phyloP scores from a whole-genome alignment of 2,113 vertebrate species.

The Rhinichthys klamathensis region DNA sequence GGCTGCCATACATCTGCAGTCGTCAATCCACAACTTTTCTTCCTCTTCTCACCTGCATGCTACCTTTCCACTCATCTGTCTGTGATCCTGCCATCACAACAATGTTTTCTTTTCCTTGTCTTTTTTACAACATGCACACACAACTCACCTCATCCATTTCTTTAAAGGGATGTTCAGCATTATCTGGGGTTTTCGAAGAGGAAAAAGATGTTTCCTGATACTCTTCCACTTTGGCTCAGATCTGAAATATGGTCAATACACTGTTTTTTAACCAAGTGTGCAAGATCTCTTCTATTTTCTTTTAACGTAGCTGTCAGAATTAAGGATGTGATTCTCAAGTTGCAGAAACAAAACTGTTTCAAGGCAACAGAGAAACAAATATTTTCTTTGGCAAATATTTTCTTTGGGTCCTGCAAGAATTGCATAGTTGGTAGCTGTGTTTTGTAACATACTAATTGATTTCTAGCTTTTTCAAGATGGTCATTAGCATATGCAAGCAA shows the following conservation, averaged over 20 bases:
- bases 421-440: neutral
- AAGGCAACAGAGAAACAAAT: neutral
- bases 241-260: conserved; percentile 4
- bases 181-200: conserved; percentile 29
- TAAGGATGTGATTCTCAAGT: neutral
- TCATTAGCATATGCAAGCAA: neutral
- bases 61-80: neutral
- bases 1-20: conserved; percentile 21
- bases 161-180: conserved; percentile 5
- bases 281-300: neutral
- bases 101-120: neutral
- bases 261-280: neutral
- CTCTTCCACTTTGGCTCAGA: conserved; percentile 15
- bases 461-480: neutral
- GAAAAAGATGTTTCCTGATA: conserved; percentile 55
- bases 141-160: neutral
- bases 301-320: conserved; percentile 15
- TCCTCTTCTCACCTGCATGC: conserved; percentile 16
- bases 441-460: neutral
- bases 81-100: neutral
- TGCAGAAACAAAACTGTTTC: conserved; percentile 34
- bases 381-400: neutral
- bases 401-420: neutral
- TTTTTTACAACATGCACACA: neutral
- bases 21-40: conserved; percentile 27